A percentile compares a stretch with the other conserved stretches of the same genome.
phyloP scores from a whole-genome alignment of 2,888 invertebrate species.

The Oligia strigilis region DNA sequence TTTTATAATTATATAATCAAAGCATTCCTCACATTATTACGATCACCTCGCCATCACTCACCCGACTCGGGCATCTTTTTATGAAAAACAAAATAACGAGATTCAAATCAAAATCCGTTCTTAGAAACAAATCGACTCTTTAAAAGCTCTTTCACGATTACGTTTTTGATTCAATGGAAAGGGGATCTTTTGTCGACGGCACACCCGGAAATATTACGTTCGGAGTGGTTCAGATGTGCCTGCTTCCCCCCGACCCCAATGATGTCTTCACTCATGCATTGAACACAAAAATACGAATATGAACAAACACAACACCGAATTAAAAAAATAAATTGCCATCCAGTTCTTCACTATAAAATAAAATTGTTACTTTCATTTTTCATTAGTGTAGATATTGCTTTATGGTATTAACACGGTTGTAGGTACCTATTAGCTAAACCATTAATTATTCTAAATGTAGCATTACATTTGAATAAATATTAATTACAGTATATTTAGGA shows the following conservation, averaged over 20 bases:
- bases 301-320: conserved; percentile 35
- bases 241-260: conserved; percentile 33
- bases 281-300: conserved; percentile 40
- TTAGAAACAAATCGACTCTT: conserved; percentile 81
- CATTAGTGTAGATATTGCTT: conserved; percentile 15
- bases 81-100: conserved; percentile 68
- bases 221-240: conserved; percentile 56
- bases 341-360: background rate
- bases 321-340: conserved; percentile 33
- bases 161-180: conserved; percentile 84
- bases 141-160: conserved; percentile 83
- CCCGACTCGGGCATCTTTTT: conserved; percentile 41
- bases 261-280: conserved; percentile 57
- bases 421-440: conserved; percentile 35
- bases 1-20: too few relatives aligned
- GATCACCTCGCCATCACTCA: conserved; percentile 26
- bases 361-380: conserved; percentile 18
- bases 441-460: conserved; percentile 51
- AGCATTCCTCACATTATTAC: conserved; percentile 34
- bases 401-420: conserved; percentile 27
- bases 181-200: conserved; percentile 81
- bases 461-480: conserved; percentile 50
- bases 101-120: conserved; percentile 73
- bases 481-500: conserved; percentile 47
- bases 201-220: conserved; percentile 80